phyloP scores from a whole-genome alignment of 2,113 vertebrate genomes.

The Sigmodon hispidus region DNA sequence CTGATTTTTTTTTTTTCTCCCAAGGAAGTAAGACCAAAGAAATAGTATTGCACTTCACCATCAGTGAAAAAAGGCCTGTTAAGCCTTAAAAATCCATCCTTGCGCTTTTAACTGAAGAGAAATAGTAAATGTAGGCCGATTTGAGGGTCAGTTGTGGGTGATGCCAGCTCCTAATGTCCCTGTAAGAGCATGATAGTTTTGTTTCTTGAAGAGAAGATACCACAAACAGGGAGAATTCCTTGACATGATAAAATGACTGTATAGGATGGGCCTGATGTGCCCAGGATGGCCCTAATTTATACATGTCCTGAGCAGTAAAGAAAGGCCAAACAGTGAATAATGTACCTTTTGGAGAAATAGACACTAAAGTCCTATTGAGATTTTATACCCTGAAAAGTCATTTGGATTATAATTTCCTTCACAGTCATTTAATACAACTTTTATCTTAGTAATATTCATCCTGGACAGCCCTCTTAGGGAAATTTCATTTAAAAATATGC shows the following conservation, averaged over 20 bases:
- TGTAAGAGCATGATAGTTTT: background rate
- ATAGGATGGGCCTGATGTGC: background rate
- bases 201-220: constrained; percentile 32
- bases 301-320: background rate
- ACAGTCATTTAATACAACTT: background rate
- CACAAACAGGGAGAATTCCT: background rate
- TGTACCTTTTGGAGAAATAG: background rate
- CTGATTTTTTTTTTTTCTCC: constrained; percentile 15
- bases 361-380: background rate
- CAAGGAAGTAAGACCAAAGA: constrained; percentile 6
- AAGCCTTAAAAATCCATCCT: constrained; percentile 3
- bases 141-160: background rate
- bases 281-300: background rate
- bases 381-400: background rate
- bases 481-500: background rate
- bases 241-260: background rate
- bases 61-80: background rate
- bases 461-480: background rate
- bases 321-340: background rate
- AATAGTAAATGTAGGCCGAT: background rate
- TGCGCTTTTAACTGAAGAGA: background rate
- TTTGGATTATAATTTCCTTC: background rate
- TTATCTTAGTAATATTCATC: background rate
- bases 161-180: background rate
- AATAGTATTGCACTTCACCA: background rate